Evolutionary conservation across 2,797 vertebrate species (phyloP).

Genomic region (Astyanax mexicanus): DNA sequence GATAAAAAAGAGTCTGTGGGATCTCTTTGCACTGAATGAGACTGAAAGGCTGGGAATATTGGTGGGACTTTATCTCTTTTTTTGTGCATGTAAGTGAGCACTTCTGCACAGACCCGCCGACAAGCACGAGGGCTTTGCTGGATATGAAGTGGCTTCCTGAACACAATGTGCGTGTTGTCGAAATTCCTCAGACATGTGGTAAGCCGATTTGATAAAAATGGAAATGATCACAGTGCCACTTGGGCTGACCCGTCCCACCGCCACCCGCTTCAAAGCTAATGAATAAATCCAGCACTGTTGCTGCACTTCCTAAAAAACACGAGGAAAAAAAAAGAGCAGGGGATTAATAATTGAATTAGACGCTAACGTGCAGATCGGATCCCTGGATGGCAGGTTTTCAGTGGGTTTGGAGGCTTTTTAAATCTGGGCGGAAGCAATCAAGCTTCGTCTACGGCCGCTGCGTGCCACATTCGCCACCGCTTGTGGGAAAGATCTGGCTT

Average conservation of each 20-base stretch:
- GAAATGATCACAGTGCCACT: constrained; percentile 61
- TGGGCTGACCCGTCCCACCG: constrained; percentile 47
- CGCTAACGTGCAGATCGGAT: constrained; percentile 82
- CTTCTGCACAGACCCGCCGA: constrained; percentile 34
- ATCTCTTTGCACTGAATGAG: constrained; percentile 16
- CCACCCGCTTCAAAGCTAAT: constrained; percentile 62
- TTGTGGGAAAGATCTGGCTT: constrained; percentile 85
- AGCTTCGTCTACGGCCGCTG: constrained; percentile 82
- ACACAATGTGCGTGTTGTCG: not conserved
- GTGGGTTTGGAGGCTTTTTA: constrained; percentile 72
- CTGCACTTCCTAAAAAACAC: constrained; percentile 69
- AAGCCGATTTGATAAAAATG: constrained; percentile 65
- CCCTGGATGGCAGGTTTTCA: constrained; percentile 80
- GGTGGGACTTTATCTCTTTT: constrained; percentile 32
- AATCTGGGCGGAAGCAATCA: constrained; percentile 84
- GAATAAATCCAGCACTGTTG: constrained; percentile 59
- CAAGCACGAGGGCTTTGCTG: constrained; percentile 25
- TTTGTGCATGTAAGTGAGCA: constrained; percentile 27
- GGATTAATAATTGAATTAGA: constrained; percentile 91
- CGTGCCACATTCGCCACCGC: constrained; percentile 79
- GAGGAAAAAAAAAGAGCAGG: constrained; percentile 66
- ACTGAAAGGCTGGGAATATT: constrained; percentile 28
- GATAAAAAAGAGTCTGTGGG: constrained; percentile 17
- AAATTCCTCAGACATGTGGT: constrained; percentile 9
- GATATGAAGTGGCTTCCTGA: constrained; percentile 34